A percentile compares a stretch with the other conserved stretches of the same genome.
Evolutionary conservation across 2,797 vertebrate genomes (phyloP).

Genomic region (Lutjanus argentimaculatus): DNA sequence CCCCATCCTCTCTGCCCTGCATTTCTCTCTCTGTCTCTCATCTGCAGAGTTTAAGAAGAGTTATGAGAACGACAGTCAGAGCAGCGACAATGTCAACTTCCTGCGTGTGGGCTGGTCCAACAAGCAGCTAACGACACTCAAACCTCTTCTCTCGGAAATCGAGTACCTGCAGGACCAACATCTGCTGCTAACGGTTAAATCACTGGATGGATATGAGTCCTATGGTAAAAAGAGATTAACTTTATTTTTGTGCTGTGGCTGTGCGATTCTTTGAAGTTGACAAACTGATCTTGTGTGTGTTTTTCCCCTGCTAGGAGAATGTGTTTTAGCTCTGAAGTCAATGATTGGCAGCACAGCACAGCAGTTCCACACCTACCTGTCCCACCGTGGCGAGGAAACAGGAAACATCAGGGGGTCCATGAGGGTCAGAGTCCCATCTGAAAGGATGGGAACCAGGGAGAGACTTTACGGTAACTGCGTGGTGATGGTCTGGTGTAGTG

Average conservation of each 20-base stretch:
- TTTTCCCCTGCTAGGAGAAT: conserved; percentile 88
- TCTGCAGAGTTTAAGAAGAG: conserved; percentile 96
- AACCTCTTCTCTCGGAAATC: conserved; percentile 96
- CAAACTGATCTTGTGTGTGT: neutral
- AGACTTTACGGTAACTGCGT: conserved; percentile 91
- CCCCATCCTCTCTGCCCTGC: neutral
- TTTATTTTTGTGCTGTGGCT: neutral
- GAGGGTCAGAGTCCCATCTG: conserved; percentile 95
- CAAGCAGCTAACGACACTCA: conserved; percentile 95
- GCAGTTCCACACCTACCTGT: conserved; percentile 97
- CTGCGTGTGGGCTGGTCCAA: conserved; percentile 97
- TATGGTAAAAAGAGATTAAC: conserved; percentile 86
- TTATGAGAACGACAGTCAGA: conserved; percentile 96
- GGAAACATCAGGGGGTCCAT: conserved; percentile 98
- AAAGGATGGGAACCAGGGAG: conserved; percentile 95
- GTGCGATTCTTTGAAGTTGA: neutral
- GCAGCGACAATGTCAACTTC: conserved; percentile 97
- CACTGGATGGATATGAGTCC: conserved; percentile 96
- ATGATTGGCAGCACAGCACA: conserved; percentile 98
- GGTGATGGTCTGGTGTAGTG: neutral
- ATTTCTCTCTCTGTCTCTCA: conserved; percentile 38
- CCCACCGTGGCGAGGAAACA: conserved; percentile 96
- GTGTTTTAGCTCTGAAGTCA: conserved; percentile 95
- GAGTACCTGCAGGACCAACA: conserved; percentile 99
- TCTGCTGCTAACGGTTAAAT: conserved; percentile 95